Conservation (phyloP, 2,888 invertebrate species). For the Sepioteuthis lessoniana region DNA sequence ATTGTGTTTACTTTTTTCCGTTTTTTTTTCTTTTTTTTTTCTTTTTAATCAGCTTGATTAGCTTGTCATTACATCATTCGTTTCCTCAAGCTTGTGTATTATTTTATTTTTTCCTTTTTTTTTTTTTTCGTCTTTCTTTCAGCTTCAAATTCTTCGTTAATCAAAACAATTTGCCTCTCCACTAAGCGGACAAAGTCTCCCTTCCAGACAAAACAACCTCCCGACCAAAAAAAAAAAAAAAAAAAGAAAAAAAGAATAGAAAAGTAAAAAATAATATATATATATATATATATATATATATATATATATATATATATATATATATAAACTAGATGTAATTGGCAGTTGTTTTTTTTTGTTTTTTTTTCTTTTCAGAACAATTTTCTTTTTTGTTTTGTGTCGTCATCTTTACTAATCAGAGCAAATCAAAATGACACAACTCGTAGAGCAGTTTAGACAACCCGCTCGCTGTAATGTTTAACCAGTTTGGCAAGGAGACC, state of each 20-base stretch:
- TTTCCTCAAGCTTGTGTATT: not conserved
- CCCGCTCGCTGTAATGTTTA: no score
- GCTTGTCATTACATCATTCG: not conserved
- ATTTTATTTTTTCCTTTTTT: not conserved
- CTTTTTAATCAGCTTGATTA: not conserved
- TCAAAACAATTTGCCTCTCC: not conserved
- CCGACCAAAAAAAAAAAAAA: not conserved
- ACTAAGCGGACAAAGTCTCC: not conserved
- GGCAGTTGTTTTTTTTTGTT: not conserved
- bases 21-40: not conserved
- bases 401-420: not conserved
- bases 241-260: no score
- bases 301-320: no score
- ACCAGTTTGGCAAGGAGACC: no score
- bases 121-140: not conserved
- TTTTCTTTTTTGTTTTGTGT: no score
- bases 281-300: no score
- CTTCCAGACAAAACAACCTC: not conserved
- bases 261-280: no score
- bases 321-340: no score
- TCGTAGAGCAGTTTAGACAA: no score
- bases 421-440: no score
- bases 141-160: not conserved
- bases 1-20: not conserved
- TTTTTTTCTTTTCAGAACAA: no score